Conservation (phyloP, 1,140 invertebrate genomes). For the Tetramorium alpestre region DNA sequence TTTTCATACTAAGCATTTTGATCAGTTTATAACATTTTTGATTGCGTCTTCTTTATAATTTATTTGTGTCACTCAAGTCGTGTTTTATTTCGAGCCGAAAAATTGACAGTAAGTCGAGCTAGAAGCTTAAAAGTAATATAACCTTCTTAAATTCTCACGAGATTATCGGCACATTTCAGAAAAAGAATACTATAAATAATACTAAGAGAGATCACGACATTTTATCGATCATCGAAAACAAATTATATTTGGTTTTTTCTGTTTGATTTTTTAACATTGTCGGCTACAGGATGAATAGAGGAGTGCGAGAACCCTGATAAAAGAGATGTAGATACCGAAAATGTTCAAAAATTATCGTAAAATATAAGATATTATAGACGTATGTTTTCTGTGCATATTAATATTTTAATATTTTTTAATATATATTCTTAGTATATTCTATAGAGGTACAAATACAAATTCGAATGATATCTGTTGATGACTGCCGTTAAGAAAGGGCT, state of each 20-base stretch:
- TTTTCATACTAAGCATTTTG: background rate
- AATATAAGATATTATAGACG: too few species aligned
- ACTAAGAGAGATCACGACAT: background rate
- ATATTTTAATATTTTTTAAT: too few species aligned
- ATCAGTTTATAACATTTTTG: background rate
- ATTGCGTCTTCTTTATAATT: background rate
- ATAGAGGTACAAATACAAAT: too few species aligned
- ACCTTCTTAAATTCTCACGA: background rate
- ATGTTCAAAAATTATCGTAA: too few species aligned
- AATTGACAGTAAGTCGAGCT: background rate
- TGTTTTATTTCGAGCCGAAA: background rate
- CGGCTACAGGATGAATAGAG: background rate
- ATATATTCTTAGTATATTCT: too few species aligned
- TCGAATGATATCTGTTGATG: too few species aligned
- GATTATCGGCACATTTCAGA: background rate
- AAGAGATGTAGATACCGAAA: too few species aligned
- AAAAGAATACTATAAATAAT: background rate
- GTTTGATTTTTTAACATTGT: background rate
- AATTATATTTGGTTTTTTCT: conserved; percentile 27
- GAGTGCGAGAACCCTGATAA: background rate
- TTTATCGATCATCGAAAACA: background rate
- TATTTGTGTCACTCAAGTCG: background rate
- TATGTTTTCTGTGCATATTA: too few species aligned
- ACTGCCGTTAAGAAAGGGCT: background rate
- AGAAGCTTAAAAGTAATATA: background rate